Evolutionary conservation across 2,888 invertebrate species (phyloP).

Genomic region (Apamea sordens): DNA sequence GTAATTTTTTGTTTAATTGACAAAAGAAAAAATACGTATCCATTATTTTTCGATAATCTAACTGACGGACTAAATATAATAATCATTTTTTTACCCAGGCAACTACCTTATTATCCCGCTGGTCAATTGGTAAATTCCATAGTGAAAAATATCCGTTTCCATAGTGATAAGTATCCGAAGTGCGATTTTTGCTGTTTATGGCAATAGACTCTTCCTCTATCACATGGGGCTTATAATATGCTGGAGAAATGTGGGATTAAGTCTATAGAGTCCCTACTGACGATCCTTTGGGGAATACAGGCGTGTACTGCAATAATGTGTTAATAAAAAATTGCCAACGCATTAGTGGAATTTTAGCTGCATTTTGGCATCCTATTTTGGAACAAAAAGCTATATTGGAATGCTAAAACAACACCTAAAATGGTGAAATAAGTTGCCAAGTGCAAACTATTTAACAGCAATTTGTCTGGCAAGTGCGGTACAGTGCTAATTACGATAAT

Average conservation of each 20-base stretch:
- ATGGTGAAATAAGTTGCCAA: not conserved
- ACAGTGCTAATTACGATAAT: conserved; percentile 38
- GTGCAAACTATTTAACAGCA: not conserved
- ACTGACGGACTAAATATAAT: too few relatives aligned
- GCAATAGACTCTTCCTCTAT: not conserved
- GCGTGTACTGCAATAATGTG: too few relatives aligned
- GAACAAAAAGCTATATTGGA: not conserved
- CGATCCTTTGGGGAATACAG: too few relatives aligned
- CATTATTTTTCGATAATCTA: too few relatives aligned
- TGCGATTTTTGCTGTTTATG: not conserved
- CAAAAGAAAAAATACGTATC: too few relatives aligned
- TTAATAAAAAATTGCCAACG: not conserved
- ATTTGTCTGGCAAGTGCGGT: conserved; percentile 12
- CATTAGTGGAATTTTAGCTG: not conserved
- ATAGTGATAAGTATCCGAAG: not conserved
- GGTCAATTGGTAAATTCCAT: too few relatives aligned
- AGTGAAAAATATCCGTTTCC: too few relatives aligned
- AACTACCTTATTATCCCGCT: too few relatives aligned
- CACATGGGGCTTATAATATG: not conserved
- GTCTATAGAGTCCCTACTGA: not conserved
- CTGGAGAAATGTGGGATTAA: not conserved
- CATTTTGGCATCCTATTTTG: too few relatives aligned
- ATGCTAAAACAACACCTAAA: not conserved
- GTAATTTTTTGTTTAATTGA: too few relatives aligned
- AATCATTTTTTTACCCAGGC: too few relatives aligned